Base-by-base conservation (phyloP, 2,888 invertebrate species). In the Chloroclystis v-ata region DNA sequence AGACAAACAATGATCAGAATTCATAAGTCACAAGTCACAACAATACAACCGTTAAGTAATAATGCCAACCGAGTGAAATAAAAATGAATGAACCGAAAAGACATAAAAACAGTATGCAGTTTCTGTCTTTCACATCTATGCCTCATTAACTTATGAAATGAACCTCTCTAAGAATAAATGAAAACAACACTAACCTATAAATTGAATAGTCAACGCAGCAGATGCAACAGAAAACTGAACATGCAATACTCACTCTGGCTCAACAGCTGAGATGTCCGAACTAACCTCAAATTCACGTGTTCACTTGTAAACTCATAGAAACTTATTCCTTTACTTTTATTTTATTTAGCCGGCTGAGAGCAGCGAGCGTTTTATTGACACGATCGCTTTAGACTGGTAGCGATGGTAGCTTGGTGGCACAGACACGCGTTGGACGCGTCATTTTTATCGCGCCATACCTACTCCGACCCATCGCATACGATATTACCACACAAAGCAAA, bases 381-480 rank as follows among this genome's bases (percentile, higher is more conserved):
- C 63, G 59, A 59, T 60, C 63, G 64, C 65, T 68, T 67, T 69
- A 67, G 59, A 57, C 59, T 59, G 58, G 57, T 55, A 63, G 63
- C 50, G 53, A 44, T 13, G 28, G n/a, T n/a, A n/a, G n/a, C n/a
- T n/a, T n/a, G n/a, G 1, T 10, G 28, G 7, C 11, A 28, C 28
- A 11, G 20, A 20, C 35, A n/a, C 56, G 54, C 59, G 62, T 57
- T 67, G 72, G 20, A n/a, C 20, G 79, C 78, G 76, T 79, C 77
- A 81, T 65, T 64, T 68, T 70, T 69, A 78, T 75, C 75, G 69
- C 69, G 61, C 72, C 67, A 75, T 80, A 78, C 73, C 54, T 72
- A 81, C 81, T 76, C 78, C 60, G 74, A 50, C 52, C 38, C 39
- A 50, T 26, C 41, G 20, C 10, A 11, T 29, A 24, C 49, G 42